These are phyloP conservation scores for Cryptotermes secundus DNA, from an alignment of 1,140 invertebrate genomes.

Conservation along the genomic window DNA sequence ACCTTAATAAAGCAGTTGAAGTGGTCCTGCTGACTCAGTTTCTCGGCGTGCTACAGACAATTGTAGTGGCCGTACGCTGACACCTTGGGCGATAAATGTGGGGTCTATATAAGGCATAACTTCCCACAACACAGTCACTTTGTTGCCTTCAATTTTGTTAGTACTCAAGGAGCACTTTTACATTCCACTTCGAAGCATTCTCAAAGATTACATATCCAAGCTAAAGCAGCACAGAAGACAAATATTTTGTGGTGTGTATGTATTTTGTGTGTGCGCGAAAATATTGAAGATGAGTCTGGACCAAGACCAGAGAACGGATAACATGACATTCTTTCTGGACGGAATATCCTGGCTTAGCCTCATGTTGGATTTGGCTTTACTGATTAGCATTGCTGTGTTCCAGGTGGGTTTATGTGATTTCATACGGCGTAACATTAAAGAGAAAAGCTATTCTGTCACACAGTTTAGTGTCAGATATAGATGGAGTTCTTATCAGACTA, in stretches of 20 bases:
- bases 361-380: slow-evolving; percentile 27
- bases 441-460: too few species aligned
- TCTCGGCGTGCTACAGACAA: neutral
- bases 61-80: neutral
- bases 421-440: too few species aligned
- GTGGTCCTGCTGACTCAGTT: neutral
- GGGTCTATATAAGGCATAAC: neutral
- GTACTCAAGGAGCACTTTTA: neutral
- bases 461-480: too few species aligned
- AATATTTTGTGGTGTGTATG: neutral
- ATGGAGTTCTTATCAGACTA: too few species aligned
- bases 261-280: neutral
- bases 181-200: neutral
- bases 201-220: neutral
- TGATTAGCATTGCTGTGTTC: slow-evolving; percentile 22
- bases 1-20: neutral
- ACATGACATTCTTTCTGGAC: slow-evolving; percentile 11
- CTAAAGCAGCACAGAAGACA: neutral
- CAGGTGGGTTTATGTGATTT: slow-evolving; percentile 25
- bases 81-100: neutral
- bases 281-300: neutral
- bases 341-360: slow-evolving; percentile 32
- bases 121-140: neutral
- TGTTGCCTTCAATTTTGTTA: neutral
- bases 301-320: neutral